A percentile compares a stretch with the other conserved stretches of the same genome.
Evolutionary conservation across 1,140 invertebrate species (phyloP).

Genomic region (Tribolium madens): DNA sequence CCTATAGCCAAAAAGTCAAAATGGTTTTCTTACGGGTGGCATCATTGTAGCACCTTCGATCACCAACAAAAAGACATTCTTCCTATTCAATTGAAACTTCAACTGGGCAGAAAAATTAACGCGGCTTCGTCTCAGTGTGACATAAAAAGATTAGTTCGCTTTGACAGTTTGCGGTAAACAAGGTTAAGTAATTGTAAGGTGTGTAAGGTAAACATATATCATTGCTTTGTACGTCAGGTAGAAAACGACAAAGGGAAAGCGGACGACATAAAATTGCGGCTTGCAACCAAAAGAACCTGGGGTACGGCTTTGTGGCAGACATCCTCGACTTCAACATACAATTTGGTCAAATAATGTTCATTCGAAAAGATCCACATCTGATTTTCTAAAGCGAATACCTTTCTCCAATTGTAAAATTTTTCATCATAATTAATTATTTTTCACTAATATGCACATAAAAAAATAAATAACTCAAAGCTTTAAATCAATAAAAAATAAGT

Average conservation of each 20-base stretch:
- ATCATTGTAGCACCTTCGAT: constrained; percentile 38
- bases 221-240: constrained; percentile 59
- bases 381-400: not conserved
- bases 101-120: constrained; percentile 48
- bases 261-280: constrained; percentile 30
- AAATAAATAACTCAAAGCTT: not conserved
- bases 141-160: constrained; percentile 63
- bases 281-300: constrained; percentile 2
- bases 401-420: no score
- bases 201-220: constrained; percentile 62
- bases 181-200: constrained; percentile 62
- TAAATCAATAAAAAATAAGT: not conserved
- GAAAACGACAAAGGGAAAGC: constrained; percentile 40
- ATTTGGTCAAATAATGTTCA: not conserved
- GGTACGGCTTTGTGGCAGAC: constrained; percentile 9
- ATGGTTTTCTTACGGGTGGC: constrained; percentile 49
- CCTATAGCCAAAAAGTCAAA: constrained; percentile 54
- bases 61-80: constrained; percentile 45
- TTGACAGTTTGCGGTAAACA: constrained; percentile 64
- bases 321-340: not conserved
- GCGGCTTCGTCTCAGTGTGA: constrained; percentile 47
- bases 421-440: no score
- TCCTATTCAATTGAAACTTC: constrained; percentile 48
- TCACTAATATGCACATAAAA: no score
- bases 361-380: not conserved